Evolutionary conservation across 1,140 invertebrate genomes (phyloP), one percentile per base, ranked within the genome.

Genomic region (Bemisia tabaci): DNA sequence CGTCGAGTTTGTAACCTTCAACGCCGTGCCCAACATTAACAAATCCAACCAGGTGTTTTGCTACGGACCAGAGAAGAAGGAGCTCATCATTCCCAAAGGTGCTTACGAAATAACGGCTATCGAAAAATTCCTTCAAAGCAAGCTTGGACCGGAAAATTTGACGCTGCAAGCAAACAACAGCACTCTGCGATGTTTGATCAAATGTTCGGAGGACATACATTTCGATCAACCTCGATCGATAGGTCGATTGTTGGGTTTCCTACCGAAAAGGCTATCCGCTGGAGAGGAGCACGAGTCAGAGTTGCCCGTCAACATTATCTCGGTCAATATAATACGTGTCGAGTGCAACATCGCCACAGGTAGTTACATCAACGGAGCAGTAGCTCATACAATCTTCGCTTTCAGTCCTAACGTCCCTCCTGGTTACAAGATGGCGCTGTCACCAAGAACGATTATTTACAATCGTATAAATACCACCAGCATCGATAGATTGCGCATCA

Each of bases 381-480:
- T 48, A 58, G 68, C 67, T 1, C 62, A 70, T 48, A 70, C 60
- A 9, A 66, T 73, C 67, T 65, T 66, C 23, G 64, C 70, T 66
- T 70, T 68, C 71, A 70, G 70, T 60, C 60, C 68, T 22, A 24
- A 61, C 60, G 71, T 73, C 22, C 60, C 68, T 33, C 69, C 71
- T 26, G 73, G 70, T 22, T 72, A 71, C 70, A 73, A 73, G 71
- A 73, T 74, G 24, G 65, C 71, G 12, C 72, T 76, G 72, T 67
- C 59, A 27, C 72, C 72, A 17, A 26, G n/a, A 11, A 70, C 73
- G 26, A 69, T 75, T 39, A 77, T 76, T 68, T 77, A 76, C 71
- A 66, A 75, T 66, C 74, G 69, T 65, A 67, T 76, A 21, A 73
- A 69, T 59, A 67, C 66, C 1, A 68, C 64, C 2, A 59, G 26